A percentile compares a stretch with the other conserved stretches of the same genome.
These are phyloP conservation scores for Gobio gobio DNA, from an alignment of 2,113 vertebrate genomes.

Conservation along the genomic window DNA sequence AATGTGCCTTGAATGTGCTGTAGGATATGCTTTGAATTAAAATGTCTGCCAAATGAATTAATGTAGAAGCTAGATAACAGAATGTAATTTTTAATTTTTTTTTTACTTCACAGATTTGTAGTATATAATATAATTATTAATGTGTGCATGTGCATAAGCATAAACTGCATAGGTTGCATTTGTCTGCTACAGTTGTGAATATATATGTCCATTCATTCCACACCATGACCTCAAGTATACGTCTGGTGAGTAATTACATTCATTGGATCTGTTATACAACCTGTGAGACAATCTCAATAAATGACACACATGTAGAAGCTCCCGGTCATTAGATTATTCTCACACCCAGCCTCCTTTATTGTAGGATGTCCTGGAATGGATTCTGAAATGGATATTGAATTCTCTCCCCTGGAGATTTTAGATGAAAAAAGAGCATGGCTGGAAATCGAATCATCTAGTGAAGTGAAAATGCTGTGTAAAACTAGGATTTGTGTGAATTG, in stretches of 20 bases:
- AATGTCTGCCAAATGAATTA: background rate
- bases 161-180: background rate
- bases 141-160: background rate
- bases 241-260: conserved; percentile 59
- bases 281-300: conserved; percentile 62
- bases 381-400: conserved; percentile 71
- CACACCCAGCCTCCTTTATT: conserved; percentile 59
- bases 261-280: conserved; percentile 60
- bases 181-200: background rate
- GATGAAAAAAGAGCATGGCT: conserved; percentile 63
- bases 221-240: background rate
- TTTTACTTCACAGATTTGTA: background rate
- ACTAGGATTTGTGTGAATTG: conserved; percentile 62
- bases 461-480: conserved; percentile 62
- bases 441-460: conserved; percentile 68
- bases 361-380: conserved; percentile 63
- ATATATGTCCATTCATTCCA: background rate
- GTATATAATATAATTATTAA: conserved; percentile 7
- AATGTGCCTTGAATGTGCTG: background rate
- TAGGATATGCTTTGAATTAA: background rate
- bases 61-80: background rate
- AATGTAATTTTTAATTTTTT: background rate
- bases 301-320: conserved; percentile 58
- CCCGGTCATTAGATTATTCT: conserved; percentile 47
- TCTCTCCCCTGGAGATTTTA: conserved; percentile 68